phyloP scores from a whole-genome alignment of 2,888 invertebrate species.

The Crepidodera aurea region DNA sequence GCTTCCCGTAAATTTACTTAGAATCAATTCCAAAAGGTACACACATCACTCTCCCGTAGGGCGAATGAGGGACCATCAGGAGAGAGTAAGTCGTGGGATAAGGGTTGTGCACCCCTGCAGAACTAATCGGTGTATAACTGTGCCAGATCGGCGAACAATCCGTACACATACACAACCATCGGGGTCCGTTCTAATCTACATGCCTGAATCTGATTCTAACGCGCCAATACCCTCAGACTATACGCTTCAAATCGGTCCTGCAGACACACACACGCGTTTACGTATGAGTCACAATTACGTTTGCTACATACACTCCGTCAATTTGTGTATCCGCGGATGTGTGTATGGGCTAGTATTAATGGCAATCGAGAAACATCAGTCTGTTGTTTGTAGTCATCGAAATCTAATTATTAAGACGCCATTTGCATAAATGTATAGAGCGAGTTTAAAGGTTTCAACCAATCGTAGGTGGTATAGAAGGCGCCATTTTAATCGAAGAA shows the following conservation, averaged over 20 bases:
- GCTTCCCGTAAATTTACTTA: too few relatives aligned
- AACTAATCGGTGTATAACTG: slow-evolving; percentile 57
- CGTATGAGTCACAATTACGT: slow-evolving; percentile 41
- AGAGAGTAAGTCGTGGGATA: slow-evolving; percentile 34
- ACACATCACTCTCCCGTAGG: background rate
- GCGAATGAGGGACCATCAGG: slow-evolving; percentile 25
- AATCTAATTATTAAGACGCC: too few relatives aligned
- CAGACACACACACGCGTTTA: slow-evolving; percentile 28
- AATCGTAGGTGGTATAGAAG: too few relatives aligned
- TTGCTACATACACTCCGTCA: slow-evolving; percentile 25
- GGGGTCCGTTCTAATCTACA: slow-evolving; percentile 53
- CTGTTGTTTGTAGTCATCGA: too few relatives aligned
- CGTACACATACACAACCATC: slow-evolving; percentile 44
- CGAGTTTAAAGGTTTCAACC: too few relatives aligned
- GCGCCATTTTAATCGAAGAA: too few relatives aligned
- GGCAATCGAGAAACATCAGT: too few relatives aligned
- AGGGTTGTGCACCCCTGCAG: slow-evolving; percentile 53
- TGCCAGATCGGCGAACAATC: slow-evolving; percentile 51
- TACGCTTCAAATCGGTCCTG: slow-evolving; percentile 33
- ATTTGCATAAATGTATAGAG: too few relatives aligned
- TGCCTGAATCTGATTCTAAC: slow-evolving; percentile 49
- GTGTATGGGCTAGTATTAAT: slow-evolving; percentile 37
- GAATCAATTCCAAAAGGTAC: slow-evolving; percentile 14
- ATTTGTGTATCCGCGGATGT: slow-evolving; percentile 10
- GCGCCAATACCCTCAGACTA: slow-evolving; percentile 41